A percentile compares a stretch with the other conserved stretches of the same genome.
Conservation (phyloP, 2,888 invertebrate genomes). For the Caenorhabditis wallacei region DNA sequence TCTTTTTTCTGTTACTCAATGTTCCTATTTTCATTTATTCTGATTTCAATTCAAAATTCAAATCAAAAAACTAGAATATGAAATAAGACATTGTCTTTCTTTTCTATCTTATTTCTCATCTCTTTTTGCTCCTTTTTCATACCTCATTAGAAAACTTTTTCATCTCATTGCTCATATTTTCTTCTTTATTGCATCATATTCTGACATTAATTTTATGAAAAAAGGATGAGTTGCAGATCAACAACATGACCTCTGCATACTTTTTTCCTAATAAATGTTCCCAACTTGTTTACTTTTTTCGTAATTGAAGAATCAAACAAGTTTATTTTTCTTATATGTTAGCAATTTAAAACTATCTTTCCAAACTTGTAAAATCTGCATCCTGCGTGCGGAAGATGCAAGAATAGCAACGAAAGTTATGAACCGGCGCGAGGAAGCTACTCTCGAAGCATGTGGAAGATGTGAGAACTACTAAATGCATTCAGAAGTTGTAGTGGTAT, state of each 20-base stretch:
- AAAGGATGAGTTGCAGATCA: background rate
- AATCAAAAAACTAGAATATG: slow-evolving; percentile 22
- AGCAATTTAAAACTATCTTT: too few species aligned
- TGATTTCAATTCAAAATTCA: slow-evolving; percentile 12
- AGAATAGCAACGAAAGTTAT: too few species aligned
- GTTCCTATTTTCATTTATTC: background rate
- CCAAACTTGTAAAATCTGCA: too few species aligned
- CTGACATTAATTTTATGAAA: slow-evolving; percentile 15
- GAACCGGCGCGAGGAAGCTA: too few species aligned
- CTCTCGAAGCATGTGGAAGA: too few species aligned
- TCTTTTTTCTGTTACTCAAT: background rate
- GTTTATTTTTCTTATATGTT: too few species aligned
- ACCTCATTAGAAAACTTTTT: slow-evolving; percentile 26
- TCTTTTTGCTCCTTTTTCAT: background rate
- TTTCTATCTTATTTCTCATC: slow-evolving; percentile 1
- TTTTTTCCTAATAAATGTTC: background rate
- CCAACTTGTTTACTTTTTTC: too few species aligned
- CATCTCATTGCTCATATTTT: slow-evolving; percentile 16
- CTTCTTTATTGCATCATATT: slow-evolving; percentile 21
- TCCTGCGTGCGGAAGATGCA: too few species aligned
- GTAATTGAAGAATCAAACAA: too few species aligned
- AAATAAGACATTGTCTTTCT: slow-evolving; percentile 43
- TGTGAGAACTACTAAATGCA: too few species aligned
- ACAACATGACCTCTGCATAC: background rate
- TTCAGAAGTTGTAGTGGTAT: too few species aligned